Evolutionary conservation across 2,888 invertebrate species (phyloP).

Genomic region (Noctua pronuba): DNA sequence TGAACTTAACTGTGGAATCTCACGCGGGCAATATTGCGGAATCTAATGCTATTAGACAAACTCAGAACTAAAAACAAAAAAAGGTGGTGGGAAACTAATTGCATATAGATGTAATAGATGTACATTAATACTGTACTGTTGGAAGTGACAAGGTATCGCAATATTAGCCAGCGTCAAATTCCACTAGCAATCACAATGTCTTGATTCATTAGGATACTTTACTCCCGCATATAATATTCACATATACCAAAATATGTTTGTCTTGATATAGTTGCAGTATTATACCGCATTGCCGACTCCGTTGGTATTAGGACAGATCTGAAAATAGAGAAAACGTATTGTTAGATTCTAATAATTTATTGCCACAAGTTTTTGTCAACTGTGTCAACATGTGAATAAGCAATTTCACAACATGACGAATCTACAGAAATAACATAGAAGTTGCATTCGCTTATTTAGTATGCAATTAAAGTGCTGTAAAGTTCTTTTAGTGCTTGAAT

Average conservation of each 20-base stretch:
- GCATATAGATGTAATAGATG: slow-evolving; percentile 50
- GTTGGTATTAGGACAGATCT: slow-evolving; percentile 88
- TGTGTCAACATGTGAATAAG: slow-evolving; percentile 30
- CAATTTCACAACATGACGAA: slow-evolving; percentile 14
- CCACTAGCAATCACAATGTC: slow-evolving; percentile 82
- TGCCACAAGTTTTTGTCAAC: slow-evolving; percentile 6
- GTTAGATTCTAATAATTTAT: slow-evolving; percentile 30
- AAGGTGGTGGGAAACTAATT: slow-evolving; percentile 50
- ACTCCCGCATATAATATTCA: slow-evolving; percentile 87
- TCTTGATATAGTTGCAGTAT: slow-evolving; percentile 88
- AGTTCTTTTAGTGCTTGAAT: not conserved
- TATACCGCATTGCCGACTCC: slow-evolving; percentile 76
- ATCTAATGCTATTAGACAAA: slow-evolving; percentile 47
- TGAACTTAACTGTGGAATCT: slow-evolving; percentile 86
- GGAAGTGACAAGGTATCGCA: slow-evolving; percentile 65
- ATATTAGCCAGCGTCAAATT: slow-evolving; percentile 81
- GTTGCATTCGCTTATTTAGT: not conserved
- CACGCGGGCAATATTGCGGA: slow-evolving; percentile 78
- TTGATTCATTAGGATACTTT: slow-evolving; percentile 82
- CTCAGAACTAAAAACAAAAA: slow-evolving; percentile 55
- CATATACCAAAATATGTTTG: slow-evolving; percentile 91
- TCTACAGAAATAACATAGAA: not conserved
- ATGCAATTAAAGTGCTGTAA: not conserved
- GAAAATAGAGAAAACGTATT: slow-evolving; percentile 70
- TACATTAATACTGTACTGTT: slow-evolving; percentile 65